Conservation (phyloP, 2,797 vertebrate genomes). For the Huso huso region DNA sequence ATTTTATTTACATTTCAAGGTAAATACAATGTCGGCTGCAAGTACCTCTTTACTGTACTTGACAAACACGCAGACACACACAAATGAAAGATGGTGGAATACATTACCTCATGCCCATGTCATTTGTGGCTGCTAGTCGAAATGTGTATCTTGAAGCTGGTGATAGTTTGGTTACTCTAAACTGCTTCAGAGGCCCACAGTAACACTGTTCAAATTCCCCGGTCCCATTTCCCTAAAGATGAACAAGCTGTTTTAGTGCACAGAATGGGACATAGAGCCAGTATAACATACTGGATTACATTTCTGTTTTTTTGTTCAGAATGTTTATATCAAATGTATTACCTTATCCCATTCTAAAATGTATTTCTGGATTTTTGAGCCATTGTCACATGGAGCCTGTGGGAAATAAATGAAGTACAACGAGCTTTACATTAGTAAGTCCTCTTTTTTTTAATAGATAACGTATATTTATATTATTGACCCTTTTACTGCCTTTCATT, state of each 20-base stretch:
- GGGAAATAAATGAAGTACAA: slow-evolving; percentile 21
- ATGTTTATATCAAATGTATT: slow-evolving; percentile 35
- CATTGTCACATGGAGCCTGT: slow-evolving; percentile 89
- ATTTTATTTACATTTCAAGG: too few species aligned
- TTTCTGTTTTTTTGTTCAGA: too few species aligned
- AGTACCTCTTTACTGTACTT: too few species aligned
- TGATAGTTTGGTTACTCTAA: slow-evolving; percentile 84
- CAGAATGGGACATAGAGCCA: too few species aligned
- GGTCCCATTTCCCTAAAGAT: slow-evolving; percentile 78
- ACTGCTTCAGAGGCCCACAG: slow-evolving; percentile 85
- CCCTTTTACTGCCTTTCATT: too few species aligned
- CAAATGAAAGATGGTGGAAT: slow-evolving; percentile 12
- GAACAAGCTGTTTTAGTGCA: slow-evolving; percentile 10
- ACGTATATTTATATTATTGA: too few species aligned
- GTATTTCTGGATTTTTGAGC: slow-evolving; percentile 92
- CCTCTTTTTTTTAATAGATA: too few species aligned
- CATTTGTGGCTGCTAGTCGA: slow-evolving; percentile 91
- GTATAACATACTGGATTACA: too few species aligned
- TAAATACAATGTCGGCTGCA: too few species aligned
- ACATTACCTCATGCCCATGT: slow-evolving; percentile 83
- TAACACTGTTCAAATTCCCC: slow-evolving; percentile 85
- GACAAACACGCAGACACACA: slow-evolving; percentile 10
- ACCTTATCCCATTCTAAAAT: slow-evolving; percentile 94
- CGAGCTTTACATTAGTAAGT: too few species aligned
- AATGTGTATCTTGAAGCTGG: slow-evolving; percentile 92